phyloP scores from a whole-genome alignment of 2,888 invertebrate genomes.

The Diloba caeruleocephala region DNA sequence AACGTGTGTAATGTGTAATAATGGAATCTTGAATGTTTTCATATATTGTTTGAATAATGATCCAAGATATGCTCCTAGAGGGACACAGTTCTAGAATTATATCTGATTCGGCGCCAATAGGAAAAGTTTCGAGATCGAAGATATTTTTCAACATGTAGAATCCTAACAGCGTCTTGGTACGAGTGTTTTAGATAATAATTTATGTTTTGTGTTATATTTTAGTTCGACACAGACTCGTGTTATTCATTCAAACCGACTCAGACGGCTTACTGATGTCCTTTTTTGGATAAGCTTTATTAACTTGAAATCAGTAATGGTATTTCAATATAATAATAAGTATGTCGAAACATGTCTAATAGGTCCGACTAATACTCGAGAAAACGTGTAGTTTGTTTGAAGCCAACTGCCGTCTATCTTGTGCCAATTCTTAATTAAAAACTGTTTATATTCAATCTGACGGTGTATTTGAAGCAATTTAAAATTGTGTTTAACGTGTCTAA shows the following conservation, averaged over 20 bases:
- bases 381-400: slow-evolving; percentile 34
- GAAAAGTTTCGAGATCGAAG: slow-evolving; percentile 69
- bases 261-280: slow-evolving; percentile 36
- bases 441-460: slow-evolving; percentile 49
- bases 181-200: slow-evolving; percentile 84
- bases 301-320: slow-evolving; percentile 42
- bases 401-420: slow-evolving; percentile 39
- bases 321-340: slow-evolving; percentile 26
- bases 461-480: slow-evolving; percentile 26
- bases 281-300: slow-evolving; percentile 44
- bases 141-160: slow-evolving; percentile 65
- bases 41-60: slow-evolving; percentile 8
- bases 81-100: slow-evolving; percentile 16
- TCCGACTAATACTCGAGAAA: slow-evolving; percentile 36
- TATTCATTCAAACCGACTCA: slow-evolving; percentile 59
- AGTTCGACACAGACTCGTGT: slow-evolving; percentile 66
- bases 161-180: slow-evolving; percentile 89
- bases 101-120: slow-evolving; percentile 41
- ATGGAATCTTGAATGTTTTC: slow-evolving; percentile 41
- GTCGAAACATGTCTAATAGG: slow-evolving; percentile 26
- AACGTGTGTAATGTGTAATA: slow-evolving; percentile 23
- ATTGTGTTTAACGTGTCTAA: slow-evolving; percentile 43
- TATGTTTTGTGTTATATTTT: slow-evolving; percentile 66
- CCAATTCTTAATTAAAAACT: slow-evolving; percentile 45
- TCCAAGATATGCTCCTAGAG: slow-evolving; percentile 25